Evolutionary conservation across 2,888 invertebrate genomes (phyloP).

Genomic region (Dicranocentrus wangi): DNA sequence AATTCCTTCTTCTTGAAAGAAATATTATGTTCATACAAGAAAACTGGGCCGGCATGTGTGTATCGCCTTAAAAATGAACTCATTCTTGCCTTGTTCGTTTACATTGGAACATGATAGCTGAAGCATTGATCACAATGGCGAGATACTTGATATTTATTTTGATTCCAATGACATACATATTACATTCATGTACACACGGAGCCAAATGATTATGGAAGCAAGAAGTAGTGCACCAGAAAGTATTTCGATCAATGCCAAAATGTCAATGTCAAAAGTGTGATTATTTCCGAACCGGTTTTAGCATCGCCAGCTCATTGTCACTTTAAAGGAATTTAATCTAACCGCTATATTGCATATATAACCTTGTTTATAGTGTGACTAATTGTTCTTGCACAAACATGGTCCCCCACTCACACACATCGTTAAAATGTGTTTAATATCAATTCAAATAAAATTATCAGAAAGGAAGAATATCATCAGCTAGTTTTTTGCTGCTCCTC

Average conservation of each 20-base stretch:
- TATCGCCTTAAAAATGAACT: not conserved
- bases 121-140: conserved; percentile 24
- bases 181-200: conserved; percentile 27
- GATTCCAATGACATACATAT: conserved; percentile 57
- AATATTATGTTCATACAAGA: conserved; percentile 10
- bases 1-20: conserved; percentile 23
- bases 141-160: conserved; percentile 59
- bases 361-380: too few species aligned
- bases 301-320: not conserved
- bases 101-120: conserved; percentile 41
- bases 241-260: conserved; percentile 57
- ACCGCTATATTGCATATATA: too few species aligned
- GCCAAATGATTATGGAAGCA: not conserved
- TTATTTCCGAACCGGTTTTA: conserved; percentile 37
- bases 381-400: too few species aligned
- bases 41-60: conserved; percentile 1
- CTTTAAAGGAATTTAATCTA: not conserved
- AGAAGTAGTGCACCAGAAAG: conserved; percentile 48
- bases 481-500: conserved; percentile 27
- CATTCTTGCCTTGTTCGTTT: not conserved
- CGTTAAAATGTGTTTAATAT: conserved; percentile 39
- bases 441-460: conserved; percentile 21
- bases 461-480: conserved; percentile 46
- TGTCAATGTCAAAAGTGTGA: conserved; percentile 34
- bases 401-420: too few species aligned